Evolutionary conservation across 2,888 invertebrate species (phyloP).

Genomic region (Griposia aprilina): DNA sequence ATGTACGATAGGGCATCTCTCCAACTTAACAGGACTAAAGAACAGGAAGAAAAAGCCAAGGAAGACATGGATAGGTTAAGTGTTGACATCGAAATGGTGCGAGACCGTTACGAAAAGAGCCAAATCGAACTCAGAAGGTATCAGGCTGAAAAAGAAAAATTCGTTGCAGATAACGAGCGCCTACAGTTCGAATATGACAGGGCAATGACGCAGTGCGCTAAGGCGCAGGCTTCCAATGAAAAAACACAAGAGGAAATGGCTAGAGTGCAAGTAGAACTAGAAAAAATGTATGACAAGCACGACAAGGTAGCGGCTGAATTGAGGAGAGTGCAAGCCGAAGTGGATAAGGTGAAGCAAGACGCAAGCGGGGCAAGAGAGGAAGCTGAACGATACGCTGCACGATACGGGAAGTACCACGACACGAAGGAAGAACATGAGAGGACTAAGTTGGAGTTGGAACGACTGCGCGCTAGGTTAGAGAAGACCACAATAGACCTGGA

Average conservation of each 20-base stretch:
- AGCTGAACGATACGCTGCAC: slow-evolving; percentile 93
- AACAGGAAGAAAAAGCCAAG: slow-evolving; percentile 97
- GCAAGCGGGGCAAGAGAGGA: slow-evolving; percentile 95
- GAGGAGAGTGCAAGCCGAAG: slow-evolving; percentile 94
- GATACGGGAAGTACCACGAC: slow-evolving; percentile 94
- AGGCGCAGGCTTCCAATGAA: slow-evolving; percentile 96
- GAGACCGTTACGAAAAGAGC: slow-evolving; percentile 96
- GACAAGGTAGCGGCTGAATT: slow-evolving; percentile 96
- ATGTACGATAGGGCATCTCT: slow-evolving; percentile 96
- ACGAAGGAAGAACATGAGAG: slow-evolving; percentile 94
- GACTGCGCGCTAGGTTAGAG: slow-evolving; percentile 94
- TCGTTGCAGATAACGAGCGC: slow-evolving; percentile 95
- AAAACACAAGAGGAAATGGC: slow-evolving; percentile 97
- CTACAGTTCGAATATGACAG: slow-evolving; percentile 96
- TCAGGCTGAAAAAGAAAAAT: slow-evolving; percentile 96
- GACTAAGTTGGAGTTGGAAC: slow-evolving; percentile 95
- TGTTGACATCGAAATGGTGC: slow-evolving; percentile 96
- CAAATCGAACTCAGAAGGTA: slow-evolving; percentile 95
- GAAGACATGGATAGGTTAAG: slow-evolving; percentile 94
- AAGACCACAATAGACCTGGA: slow-evolving; percentile 95
- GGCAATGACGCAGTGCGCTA: slow-evolving; percentile 95
- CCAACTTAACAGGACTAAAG: slow-evolving; percentile 96
- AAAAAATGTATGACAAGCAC: slow-evolving; percentile 97
- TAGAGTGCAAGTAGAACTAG: slow-evolving; percentile 95
- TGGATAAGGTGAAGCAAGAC: slow-evolving; percentile 93